Evolutionary conservation across 2,888 invertebrate genomes (phyloP).

Genomic region (Aleiodes testaceus): DNA sequence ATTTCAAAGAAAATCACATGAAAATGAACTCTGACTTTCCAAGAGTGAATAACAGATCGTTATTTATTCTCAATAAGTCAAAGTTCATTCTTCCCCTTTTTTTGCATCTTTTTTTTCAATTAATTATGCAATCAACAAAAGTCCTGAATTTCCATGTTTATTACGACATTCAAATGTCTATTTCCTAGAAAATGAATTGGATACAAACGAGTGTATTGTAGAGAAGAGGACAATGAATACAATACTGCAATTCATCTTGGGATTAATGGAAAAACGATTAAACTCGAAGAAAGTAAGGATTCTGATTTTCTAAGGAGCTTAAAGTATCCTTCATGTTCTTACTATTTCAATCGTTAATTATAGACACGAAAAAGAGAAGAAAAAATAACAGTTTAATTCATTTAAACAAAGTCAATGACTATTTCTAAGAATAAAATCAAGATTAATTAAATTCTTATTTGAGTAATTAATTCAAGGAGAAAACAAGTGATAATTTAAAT

Average conservation of each 20-base stretch:
- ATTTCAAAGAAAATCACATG: too few species aligned
- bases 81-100: background rate
- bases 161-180: background rate
- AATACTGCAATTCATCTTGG: background rate
- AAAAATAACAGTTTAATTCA: too few species aligned
- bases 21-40: too few species aligned
- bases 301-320: background rate
- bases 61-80: too few species aligned
- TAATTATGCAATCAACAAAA: too few species aligned
- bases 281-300: background rate
- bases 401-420: too few species aligned
- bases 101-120: too few species aligned
- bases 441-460: too few species aligned
- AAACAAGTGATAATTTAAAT: too few species aligned
- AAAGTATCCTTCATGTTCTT: background rate
- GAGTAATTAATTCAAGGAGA: too few species aligned
- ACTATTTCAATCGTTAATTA: conserved; percentile 10
- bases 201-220: conserved; percentile 20
- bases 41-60: too few species aligned
- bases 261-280: conserved; percentile 28
- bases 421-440: too few species aligned
- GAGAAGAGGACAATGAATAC: conserved; percentile 7
- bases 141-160: conserved; percentile 4
- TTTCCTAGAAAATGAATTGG: background rate
- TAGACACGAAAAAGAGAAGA: background rate